Evolutionary conservation across 2,113 vertebrate species (phyloP).

Genomic region (Anhinga anhinga): DNA sequence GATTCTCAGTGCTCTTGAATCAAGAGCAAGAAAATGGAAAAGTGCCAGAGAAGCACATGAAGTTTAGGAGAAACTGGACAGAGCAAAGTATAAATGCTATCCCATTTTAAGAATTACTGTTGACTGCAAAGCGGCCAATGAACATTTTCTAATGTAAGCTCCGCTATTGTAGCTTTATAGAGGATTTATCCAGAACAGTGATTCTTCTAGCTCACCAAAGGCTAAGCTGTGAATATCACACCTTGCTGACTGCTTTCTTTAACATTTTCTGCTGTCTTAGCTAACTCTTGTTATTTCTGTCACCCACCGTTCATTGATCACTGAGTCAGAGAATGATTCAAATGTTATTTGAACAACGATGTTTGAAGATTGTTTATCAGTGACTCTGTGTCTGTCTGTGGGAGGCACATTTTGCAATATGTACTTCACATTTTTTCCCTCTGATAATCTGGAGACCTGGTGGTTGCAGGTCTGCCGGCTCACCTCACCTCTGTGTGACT

Average conservation of each 20-base stretch:
- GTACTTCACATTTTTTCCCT: neutral
- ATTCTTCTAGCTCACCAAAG: neutral
- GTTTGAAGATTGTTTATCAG: constrained; percentile 27
- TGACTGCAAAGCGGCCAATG: neutral
- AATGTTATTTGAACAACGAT: neutral
- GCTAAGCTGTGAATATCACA: neutral
- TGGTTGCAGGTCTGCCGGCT: neutral
- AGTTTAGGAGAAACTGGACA: neutral
- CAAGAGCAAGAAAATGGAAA: neutral
- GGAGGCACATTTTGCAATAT: constrained; percentile 19
- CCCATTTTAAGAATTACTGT: neutral
- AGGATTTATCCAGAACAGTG: neutral
- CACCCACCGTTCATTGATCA: neutral
- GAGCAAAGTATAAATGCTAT: neutral
- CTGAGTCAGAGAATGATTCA: constrained; percentile 53
- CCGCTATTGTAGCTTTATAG: neutral
- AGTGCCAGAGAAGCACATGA: neutral
- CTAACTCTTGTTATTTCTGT: neutral
- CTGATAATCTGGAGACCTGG: neutral
- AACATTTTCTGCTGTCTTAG: neutral
- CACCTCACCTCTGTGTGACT: neutral
- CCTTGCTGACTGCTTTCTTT: neutral
- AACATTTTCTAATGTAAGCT: neutral
- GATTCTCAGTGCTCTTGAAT: constrained; percentile 5
- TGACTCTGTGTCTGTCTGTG: neutral